Base-by-base conservation (phyloP, 2,888 invertebrate species). In the Idaea straminata region DNA sequence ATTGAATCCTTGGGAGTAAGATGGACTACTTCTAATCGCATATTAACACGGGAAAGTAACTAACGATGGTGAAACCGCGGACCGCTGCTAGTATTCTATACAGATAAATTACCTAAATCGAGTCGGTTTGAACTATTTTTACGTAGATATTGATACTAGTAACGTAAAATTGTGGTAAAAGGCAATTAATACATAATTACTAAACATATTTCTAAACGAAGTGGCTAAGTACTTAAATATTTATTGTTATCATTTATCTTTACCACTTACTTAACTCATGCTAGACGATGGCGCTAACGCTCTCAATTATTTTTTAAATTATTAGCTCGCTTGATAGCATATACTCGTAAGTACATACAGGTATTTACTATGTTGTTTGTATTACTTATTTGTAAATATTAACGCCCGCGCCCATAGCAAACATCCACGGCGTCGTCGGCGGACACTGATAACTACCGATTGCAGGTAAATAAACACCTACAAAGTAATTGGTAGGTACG, bases 401-500 rank as follows among this genome's bases (percentile, higher is more conserved):
- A 85, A 80, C 77, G 77, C 75, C 82, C 83, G 79, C 86, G 77
- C 84, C 84, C 82, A 84, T 73, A 64, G 73, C 76, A 85, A 84
- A 88, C 82, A 84, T 84, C 82, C 80, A 79, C 82, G 83, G 81
- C 47, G 47, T 13, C 47, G 47, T 13, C 2, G 47, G 2, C 81
- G 75, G 80, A 79, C 72, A 72, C 70, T 78, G 88, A 86, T 89
- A 87, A 60, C 72, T 67, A 47, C 47, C 47, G 47, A 47, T 47
- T 47, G 47, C 47, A 47, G 47, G 47, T 69, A 64, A 35, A 70
- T 73, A 68, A 69, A 73, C 64, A 65, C 61, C n/a, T 66, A 63
- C 16, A 47, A 47, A 47, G 47, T 47, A 47, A 10, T 13, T 25
- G 13, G 13, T 47, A 36, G 36, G 36, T 36, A 47, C 13, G 7